A percentile compares a stretch with the other conserved stretches of the same genome.
These are phyloP conservation scores for Holothuria leucospilota DNA, from an alignment of 53 echinoderm and acorn worm species.

Conservation along the genomic window DNA sequence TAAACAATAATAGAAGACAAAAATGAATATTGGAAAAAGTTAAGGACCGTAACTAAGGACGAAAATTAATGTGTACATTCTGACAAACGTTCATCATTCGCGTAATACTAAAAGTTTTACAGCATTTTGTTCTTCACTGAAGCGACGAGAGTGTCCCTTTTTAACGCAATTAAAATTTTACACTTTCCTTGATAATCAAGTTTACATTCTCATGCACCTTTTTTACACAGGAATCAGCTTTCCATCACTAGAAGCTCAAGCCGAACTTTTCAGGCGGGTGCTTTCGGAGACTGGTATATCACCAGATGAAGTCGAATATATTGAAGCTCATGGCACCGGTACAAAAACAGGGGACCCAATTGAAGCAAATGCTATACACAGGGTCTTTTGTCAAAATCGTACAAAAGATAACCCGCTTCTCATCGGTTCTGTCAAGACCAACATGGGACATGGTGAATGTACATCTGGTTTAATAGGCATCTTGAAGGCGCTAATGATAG, in stretches of 20 bases:
- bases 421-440: constrained; percentile 75
- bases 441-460: constrained; percentile 74
- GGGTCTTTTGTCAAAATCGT: constrained; percentile 63
- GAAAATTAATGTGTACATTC: too few species aligned
- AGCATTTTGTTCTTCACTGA: too few species aligned
- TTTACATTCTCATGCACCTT: too few species aligned
- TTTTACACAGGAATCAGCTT: constrained; percentile 20
- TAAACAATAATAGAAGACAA: too few species aligned
- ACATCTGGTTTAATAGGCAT: constrained; percentile 69
- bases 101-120: too few species aligned
- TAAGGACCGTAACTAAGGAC: too few species aligned
- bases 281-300: constrained; percentile 62
- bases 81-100: too few species aligned
- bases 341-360: constrained; percentile 51
- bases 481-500: constrained; percentile 52
- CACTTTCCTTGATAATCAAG: too few species aligned
- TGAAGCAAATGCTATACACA: background rate
- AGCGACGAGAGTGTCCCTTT: too few species aligned
- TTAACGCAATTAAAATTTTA: too few species aligned
- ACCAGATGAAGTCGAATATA: constrained; percentile 64
- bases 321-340: constrained; percentile 62
- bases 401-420: constrained; percentile 59
- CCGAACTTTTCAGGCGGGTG: constrained; percentile 48
- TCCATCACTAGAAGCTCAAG: constrained; percentile 62
- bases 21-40: too few species aligned